Conservation (phyloP, 2,888 invertebrate species). For the Phania funesta region DNA sequence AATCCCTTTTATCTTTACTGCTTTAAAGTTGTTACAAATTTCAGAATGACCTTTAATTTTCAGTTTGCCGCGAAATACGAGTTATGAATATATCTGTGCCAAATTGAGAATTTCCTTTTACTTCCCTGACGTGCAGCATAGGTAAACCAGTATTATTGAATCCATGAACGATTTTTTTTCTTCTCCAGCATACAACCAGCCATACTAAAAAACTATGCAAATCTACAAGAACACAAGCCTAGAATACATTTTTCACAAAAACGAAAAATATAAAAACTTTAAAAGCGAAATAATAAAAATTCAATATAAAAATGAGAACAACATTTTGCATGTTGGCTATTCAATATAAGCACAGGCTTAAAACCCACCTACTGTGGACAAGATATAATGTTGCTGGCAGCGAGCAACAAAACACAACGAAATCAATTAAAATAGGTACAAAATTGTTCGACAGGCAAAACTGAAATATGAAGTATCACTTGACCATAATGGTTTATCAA, state of each 20-base stretch:
- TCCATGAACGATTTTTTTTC: neutral
- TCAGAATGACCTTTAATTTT: no score
- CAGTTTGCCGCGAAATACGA: no score
- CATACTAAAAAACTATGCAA: conserved; percentile 38
- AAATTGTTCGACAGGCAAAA: no score
- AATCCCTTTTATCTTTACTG: no score
- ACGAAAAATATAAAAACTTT: neutral
- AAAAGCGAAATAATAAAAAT: conserved; percentile 31
- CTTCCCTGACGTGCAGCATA: neutral
- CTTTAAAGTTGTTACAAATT: no score
- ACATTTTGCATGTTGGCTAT: conserved; percentile 6
- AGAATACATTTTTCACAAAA: conserved; percentile 15
- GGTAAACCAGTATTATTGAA: neutral
- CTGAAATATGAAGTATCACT: no score
- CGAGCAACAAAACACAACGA: no score
- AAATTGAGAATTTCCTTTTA: conserved; percentile 6
- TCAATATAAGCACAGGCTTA: neutral
- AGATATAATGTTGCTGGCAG: neutral
- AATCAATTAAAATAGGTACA: neutral
- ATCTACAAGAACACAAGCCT: conserved; percentile 12
- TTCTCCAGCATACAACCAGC: neutral
- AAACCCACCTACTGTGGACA: neutral
- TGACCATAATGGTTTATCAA: no score
- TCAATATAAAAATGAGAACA: conserved; percentile 5
- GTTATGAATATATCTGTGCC: neutral